Evolutionary conservation across 2,797 vertebrate species (phyloP).

Genomic region (Diglossa cyanea): DNA sequence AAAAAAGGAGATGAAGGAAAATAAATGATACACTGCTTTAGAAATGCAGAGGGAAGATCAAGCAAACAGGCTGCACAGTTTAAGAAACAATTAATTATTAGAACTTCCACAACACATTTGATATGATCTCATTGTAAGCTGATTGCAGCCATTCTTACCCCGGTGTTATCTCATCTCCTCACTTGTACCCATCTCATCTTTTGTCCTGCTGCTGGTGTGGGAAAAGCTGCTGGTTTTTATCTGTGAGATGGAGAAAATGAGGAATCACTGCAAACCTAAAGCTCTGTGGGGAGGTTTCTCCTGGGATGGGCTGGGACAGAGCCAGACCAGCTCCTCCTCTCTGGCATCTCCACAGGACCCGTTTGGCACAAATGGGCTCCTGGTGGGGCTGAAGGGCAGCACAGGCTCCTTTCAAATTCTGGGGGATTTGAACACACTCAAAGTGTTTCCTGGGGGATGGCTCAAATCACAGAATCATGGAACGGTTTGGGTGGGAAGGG

Average conservation of each 20-base stretch:
- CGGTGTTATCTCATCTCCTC: background rate
- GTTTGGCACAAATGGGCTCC: background rate
- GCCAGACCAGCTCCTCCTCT: background rate
- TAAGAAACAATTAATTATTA: constrained; percentile 53
- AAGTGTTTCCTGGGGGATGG: background rate
- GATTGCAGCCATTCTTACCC: background rate
- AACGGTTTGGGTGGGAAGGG: background rate
- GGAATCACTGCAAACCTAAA: background rate
- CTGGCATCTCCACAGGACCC: accelerated
- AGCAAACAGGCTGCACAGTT: constrained; percentile 11
- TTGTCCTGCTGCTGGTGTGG: background rate
- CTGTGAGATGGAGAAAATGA: background rate
- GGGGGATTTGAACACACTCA: background rate
- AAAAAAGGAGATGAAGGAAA: background rate
- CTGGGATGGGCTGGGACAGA: background rate
- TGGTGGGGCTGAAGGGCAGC: background rate
- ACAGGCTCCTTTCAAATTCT: background rate
- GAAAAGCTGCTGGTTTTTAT: background rate
- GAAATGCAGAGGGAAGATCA: background rate
- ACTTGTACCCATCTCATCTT: background rate
- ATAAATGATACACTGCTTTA: background rate
- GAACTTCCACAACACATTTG: background rate
- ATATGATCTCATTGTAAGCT: background rate
- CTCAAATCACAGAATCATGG: background rate
- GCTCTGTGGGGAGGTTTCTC: background rate